Evolutionary conservation across 2,797 vertebrate species (phyloP).

Genomic region (Lophotriccus pileatus): DNA sequence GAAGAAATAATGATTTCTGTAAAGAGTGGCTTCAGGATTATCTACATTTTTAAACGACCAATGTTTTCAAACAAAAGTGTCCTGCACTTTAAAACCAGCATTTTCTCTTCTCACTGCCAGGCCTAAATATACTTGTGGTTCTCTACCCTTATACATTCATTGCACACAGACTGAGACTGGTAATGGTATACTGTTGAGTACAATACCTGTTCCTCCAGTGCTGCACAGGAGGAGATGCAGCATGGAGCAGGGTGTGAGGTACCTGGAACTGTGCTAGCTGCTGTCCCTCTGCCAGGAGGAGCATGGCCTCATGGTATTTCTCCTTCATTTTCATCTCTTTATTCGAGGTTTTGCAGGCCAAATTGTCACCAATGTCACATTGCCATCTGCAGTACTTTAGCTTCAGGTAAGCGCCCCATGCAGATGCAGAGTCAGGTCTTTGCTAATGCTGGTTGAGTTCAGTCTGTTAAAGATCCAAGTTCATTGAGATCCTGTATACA

Average conservation of each 20-base stretch:
- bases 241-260: accelerated
- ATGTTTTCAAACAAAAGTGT: not conserved
- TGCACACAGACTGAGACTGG: not conserved
- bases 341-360: not conserved
- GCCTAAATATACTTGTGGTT: not conserved
- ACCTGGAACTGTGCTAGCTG: not conserved
- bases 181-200: accelerated
- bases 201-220: accelerated
- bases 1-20: not conserved
- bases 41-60: not conserved
- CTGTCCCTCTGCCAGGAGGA: not conserved
- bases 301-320: not conserved
- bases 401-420: not conserved
- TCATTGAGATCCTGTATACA: not conserved
- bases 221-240: not conserved
- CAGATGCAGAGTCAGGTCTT: not conserved
- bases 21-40: not conserved
- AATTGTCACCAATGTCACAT: not conserved
- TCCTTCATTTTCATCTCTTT: not conserved
- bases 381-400: not conserved
- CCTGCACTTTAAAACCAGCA: not conserved
- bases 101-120: not conserved
- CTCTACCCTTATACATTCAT: not conserved
- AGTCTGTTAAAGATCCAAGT: not conserved
- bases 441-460: not conserved